phyloP scores from a whole-genome alignment of 2,113 vertebrate genomes.

The Mesembrinibis cayennensis region DNA sequence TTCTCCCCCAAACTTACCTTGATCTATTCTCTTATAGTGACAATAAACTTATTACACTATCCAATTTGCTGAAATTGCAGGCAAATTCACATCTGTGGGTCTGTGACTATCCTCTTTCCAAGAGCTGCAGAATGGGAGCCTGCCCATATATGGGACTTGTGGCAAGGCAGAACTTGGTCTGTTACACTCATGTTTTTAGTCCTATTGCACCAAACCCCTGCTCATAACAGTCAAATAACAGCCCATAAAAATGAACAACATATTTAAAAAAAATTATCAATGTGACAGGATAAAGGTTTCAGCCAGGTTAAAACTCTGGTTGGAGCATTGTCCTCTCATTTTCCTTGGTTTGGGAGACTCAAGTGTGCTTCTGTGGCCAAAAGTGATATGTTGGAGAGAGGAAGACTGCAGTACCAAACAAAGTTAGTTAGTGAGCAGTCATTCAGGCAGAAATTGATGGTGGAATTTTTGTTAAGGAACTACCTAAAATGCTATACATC shows the following conservation, averaged over 20 bases:
- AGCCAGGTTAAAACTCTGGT: neutral
- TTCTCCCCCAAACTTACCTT: constrained; percentile 8
- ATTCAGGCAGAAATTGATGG: neutral
- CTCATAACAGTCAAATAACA: neutral
- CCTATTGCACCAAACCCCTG: neutral
- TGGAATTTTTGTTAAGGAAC: neutral
- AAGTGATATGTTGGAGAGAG: neutral
- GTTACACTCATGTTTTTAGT: neutral
- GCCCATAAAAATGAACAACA: neutral
- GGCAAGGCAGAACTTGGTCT: neutral
- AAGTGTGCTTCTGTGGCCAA: neutral
- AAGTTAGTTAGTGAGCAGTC: neutral
- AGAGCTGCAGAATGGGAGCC: neutral
- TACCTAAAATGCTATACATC: neutral
- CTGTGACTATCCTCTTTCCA: neutral
- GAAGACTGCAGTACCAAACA: neutral
- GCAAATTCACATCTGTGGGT: neutral
- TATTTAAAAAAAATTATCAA: neutral
- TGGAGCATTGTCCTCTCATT: neutral
- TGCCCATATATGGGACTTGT: neutral
- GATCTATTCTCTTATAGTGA: neutral
- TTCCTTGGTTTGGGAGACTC: neutral
- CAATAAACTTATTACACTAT: constrained; percentile 5
- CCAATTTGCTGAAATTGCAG: constrained; percentile 29
- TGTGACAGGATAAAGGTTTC: neutral